Percentiles rank a stretch among this genome's conserved stretches.
Evolutionary conservation across 2,797 vertebrate genomes (phyloP).

Genomic region (Denticeps clupeoides): DNA sequence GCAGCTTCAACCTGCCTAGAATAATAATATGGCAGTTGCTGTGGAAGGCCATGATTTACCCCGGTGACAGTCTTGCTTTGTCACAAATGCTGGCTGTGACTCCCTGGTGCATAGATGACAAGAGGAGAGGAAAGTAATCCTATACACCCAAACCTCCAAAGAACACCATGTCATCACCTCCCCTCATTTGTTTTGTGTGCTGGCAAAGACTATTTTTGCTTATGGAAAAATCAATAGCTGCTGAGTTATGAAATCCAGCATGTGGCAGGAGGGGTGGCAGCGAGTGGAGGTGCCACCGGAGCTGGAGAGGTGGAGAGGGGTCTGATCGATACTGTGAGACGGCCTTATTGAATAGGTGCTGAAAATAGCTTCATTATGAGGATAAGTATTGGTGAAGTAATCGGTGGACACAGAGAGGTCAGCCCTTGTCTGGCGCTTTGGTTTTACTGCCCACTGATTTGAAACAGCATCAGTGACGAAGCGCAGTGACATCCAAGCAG

Average conservation of each 20-base stretch:
- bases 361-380: slow-evolving; percentile 77
- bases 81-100: not conserved
- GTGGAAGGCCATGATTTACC: too few relatives aligned
- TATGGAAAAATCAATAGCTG: slow-evolving; percentile 88
- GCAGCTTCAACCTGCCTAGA: too few relatives aligned
- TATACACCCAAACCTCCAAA: slow-evolving; percentile 23
- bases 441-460: too few relatives aligned
- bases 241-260: slow-evolving; percentile 78
- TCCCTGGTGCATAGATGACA: not conserved
- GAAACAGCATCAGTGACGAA: too few relatives aligned
- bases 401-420: slow-evolving; percentile 49
- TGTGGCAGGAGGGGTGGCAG: slow-evolving; percentile 50
- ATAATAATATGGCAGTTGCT: too few relatives aligned
- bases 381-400: slow-evolving; percentile 57
- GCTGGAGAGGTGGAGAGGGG: slow-evolving; percentile 50
- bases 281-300: slow-evolving; percentile 19
- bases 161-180: slow-evolving; percentile 34
- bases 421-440: slow-evolving; percentile 27
- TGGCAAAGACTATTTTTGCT: slow-evolving; percentile 69
- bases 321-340: slow-evolving; percentile 84
- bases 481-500: too few relatives aligned
- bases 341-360: slow-evolving; percentile 76
- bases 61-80: too few relatives aligned
- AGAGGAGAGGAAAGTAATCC: slow-evolving; percentile 5
- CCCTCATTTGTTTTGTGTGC: slow-evolving; percentile 44